These are phyloP conservation scores for Vandiemenella viatica DNA, from an alignment of 2,888 invertebrate genomes.

Conservation along the genomic window DNA sequence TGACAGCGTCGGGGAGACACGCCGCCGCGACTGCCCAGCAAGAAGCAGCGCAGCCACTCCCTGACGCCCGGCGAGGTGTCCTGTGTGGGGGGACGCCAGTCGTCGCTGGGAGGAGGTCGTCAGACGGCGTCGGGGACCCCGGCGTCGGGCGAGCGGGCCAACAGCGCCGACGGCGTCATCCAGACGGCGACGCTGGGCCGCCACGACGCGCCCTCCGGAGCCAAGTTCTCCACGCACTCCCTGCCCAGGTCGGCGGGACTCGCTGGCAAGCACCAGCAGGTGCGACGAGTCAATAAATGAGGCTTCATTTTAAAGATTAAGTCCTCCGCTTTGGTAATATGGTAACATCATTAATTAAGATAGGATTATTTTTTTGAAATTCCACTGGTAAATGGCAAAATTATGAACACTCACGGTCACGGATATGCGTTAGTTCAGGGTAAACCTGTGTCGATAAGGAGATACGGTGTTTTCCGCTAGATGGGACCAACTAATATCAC, in stretches of 20 bases:
- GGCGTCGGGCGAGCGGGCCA: slow-evolving; percentile 39
- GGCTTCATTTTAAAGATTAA: no score
- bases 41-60: slow-evolving; percentile 65
- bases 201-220: slow-evolving; percentile 1
- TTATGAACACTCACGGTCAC: no score
- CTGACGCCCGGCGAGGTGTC: slow-evolving; percentile 47
- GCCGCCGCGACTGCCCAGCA: slow-evolving; percentile 29
- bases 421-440: no score
- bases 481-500: no score
- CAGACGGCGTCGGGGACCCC: slow-evolving; percentile 11
- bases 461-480: no score
- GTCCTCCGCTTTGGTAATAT: no score
- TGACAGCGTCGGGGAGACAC: no score
- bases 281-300: no score
- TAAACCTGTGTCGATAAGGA: no score
- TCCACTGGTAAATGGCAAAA: no score
- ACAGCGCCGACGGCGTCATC: slow-evolving; percentile 54
- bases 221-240: slow-evolving; percentile 42
- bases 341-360: no score
- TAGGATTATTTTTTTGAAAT: no score
- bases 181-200: slow-evolving; percentile 27
- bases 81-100: slow-evolving; percentile 10
- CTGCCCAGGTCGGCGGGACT: slow-evolving; percentile 28
- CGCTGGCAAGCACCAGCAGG: slow-evolving; percentile 1
- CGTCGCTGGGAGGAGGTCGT: background rate